Percentiles rank a stretch among this genome's conserved stretches.
These are phyloP conservation scores for Acronicta alni DNA, from an alignment of 2,888 invertebrate genomes.

Conservation along the genomic window DNA sequence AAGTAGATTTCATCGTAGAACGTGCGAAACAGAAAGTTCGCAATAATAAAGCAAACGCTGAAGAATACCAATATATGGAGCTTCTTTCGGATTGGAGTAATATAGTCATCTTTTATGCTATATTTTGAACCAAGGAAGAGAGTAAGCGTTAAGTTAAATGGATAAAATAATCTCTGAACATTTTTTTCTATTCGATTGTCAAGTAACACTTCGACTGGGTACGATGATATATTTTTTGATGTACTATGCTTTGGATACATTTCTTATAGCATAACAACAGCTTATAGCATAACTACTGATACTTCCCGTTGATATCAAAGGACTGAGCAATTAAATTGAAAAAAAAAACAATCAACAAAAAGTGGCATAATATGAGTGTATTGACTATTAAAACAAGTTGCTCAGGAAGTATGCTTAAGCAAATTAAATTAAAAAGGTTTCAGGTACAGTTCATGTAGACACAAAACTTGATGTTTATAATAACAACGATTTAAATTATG, in stretches of 20 bases:
- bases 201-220: constrained; percentile 5
- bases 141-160: constrained; percentile 21
- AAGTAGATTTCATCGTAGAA: too few relatives aligned
- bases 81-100: constrained; percentile 13
- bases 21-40: background rate
- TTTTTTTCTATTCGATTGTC: constrained; percentile 20
- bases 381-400: background rate
- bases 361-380: background rate
- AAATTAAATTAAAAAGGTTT: background rate
- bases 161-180: constrained; percentile 19
- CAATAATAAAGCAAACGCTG: background rate
- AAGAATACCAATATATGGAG: constrained; percentile 4
- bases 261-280: background rate
- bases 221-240: background rate
- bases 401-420: background rate
- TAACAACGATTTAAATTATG: background rate
- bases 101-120: constrained; percentile 22
- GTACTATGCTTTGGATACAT: background rate
- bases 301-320: background rate
- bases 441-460: background rate
- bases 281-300: too few relatives aligned
- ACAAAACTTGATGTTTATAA: background rate
- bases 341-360: too few relatives aligned
- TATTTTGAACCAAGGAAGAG: constrained; percentile 26
- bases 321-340: background rate